Base-by-base conservation (phyloP, 1,140 invertebrate species). In the Leptopilina boulardi region DNA sequence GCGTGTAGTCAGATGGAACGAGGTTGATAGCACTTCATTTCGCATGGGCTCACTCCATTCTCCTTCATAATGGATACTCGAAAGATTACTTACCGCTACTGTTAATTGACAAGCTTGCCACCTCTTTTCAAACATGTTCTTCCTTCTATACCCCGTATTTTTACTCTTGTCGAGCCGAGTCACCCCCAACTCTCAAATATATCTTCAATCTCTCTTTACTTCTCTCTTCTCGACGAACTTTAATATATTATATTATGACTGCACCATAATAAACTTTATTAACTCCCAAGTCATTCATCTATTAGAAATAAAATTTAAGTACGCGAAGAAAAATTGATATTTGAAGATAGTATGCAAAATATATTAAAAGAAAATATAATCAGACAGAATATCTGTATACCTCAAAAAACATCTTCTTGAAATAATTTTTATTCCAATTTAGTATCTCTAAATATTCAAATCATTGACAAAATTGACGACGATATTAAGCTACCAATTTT, bases 21-120 rank as follows among this genome's bases (percentile, higher is more conserved):
- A 38, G 26, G 71, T 70, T 73, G 80, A 76, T 78, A 80, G 23
- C 72, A 41, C 72, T 78, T 81, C 77, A 76, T 81, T 77, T 81
- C 73, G 81, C 75, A 44, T 23, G 56, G 23, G 13, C 18, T 54
- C 73, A 47, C 21, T 47, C 56, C 74, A 81, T 80, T 79, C 73
- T 77, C 41, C 21, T 79, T 81, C 47, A 73, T 81, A 81, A 83
- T 79, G 77, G 75, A 83, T 83, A 83, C 77, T 77, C 77, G 71
- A 81, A 83, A 81, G 80, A 79, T 81, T 81, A 81, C 75, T 75
- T 70, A 18, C 44, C 54, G 54, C 51, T 59, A 26, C 72, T 54
- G 74, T 83, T 83, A 83, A 83, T 83, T 83, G 81, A 81, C 77
- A 77, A 79, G 56, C 34, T 77, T 77, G 26, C 71, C 54, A 73